These are phyloP conservation scores for Herpailurus yagouaroundi DNA, from an alignment of 2,113 vertebrate genomes.

Conservation along the genomic window DNA sequence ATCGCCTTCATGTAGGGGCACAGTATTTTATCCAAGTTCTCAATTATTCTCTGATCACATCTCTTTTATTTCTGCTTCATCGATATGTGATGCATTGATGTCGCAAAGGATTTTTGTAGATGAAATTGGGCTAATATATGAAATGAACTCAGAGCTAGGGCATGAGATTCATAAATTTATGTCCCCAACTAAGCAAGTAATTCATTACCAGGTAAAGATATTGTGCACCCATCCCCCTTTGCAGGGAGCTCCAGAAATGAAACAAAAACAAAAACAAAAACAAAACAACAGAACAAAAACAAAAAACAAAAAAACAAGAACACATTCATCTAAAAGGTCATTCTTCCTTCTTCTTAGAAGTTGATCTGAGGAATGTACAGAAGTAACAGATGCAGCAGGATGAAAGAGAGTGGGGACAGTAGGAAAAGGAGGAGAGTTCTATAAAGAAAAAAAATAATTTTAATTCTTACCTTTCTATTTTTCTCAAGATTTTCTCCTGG, in stretches of 20 bases:
- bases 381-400: background rate
- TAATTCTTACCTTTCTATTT: background rate
- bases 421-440: background rate
- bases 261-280: background rate
- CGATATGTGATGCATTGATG: too few species aligned
- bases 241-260: background rate
- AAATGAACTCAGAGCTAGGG: too few species aligned
- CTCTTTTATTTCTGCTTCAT: background rate
- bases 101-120: background rate
- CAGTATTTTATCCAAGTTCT: background rate
- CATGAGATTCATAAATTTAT: too few species aligned
- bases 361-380: background rate
- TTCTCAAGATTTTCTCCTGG: background rate
- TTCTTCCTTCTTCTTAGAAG: background rate
- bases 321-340: background rate
- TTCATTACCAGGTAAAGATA: background rate
- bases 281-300: too few species aligned
- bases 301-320: too few species aligned
- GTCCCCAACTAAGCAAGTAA: background rate
- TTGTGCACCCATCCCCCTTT: background rate
- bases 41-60: background rate
- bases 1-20: background rate
- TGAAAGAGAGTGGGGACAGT: background rate
- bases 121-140: rapidly evolving
- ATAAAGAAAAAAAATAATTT: background rate